Percentiles rank a stretch among this genome's conserved stretches.
Evolutionary conservation across 2,797 vertebrate species (phyloP).

Genomic region (Lutjanus argentimaculatus): DNA sequence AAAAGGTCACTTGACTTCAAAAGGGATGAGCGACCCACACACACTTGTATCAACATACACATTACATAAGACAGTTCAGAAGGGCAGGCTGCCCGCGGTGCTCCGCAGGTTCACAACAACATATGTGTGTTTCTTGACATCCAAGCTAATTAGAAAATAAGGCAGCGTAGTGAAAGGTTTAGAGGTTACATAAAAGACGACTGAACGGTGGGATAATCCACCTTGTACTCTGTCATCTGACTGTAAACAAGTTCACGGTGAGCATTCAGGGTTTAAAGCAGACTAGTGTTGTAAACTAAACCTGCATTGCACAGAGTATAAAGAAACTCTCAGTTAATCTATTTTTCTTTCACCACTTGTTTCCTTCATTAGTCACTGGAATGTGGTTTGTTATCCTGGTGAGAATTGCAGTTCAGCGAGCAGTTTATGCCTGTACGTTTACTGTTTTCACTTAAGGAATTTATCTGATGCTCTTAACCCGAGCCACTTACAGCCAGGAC

Average conservation of each 20-base stretch:
- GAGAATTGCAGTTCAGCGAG: constrained; percentile 16
- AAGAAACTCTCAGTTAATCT: constrained; percentile 14
- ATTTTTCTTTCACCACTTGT: constrained; percentile 12
- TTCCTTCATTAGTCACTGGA: constrained; percentile 17
- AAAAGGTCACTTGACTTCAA: constrained; percentile 38
- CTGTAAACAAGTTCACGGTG: constrained; percentile 3
- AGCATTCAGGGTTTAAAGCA: constrained; percentile 20
- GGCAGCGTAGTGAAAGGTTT: constrained; percentile 9
- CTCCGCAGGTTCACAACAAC: constrained; percentile 43
- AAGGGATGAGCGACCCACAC: constrained; percentile 20
- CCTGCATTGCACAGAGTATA: neutral
- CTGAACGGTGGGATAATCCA: constrained; percentile 50
- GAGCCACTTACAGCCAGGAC: constrained; percentile 42
- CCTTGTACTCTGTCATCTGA: constrained; percentile 31
- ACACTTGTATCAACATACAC: neutral
- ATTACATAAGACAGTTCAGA: constrained; percentile 53
- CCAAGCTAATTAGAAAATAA: constrained; percentile 61
- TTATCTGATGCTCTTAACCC: constrained; percentile 50
- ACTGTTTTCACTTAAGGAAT: constrained; percentile 12
- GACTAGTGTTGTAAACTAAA: constrained; percentile 13
- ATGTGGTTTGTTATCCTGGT: constrained; percentile 49
- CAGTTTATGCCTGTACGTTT: constrained; percentile 17
- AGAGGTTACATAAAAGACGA: constrained; percentile 59
- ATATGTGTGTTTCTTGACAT: constrained; percentile 38
- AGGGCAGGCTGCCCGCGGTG: constrained; percentile 6